Evolutionary conservation across 2,797 vertebrate genomes (phyloP).

Genomic region (Characodon lateralis): DNA sequence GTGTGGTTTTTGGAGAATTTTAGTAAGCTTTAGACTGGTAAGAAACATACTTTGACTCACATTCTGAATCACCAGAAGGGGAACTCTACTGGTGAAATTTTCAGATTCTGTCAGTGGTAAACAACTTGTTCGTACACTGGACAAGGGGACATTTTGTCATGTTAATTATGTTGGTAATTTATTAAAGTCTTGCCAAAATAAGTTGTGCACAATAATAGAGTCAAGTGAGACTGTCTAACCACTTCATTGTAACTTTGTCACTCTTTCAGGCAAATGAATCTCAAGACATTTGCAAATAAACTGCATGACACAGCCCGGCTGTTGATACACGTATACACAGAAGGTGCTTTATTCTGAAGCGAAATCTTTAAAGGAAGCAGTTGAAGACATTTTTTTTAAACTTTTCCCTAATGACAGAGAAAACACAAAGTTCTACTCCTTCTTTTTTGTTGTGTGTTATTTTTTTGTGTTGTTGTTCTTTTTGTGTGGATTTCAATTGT

Average conservation of each 20-base stretch:
- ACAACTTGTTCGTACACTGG: neutral
- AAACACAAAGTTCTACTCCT: neutral
- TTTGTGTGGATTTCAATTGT: neutral
- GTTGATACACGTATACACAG: neutral
- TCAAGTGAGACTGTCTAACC: neutral
- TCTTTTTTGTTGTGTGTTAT: neutral
- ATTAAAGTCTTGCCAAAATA: neutral
- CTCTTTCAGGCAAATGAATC: neutral
- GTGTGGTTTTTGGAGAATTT: slow-evolving; percentile 1
- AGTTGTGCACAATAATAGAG: neutral
- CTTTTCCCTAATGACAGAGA: neutral
- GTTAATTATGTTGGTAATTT: neutral
- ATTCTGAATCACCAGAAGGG: slow-evolving; percentile 5
- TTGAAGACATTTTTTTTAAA: neutral
- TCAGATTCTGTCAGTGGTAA: neutral
- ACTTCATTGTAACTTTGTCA: neutral
- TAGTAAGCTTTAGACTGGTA: slow-evolving; percentile 10
- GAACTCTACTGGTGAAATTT: neutral
- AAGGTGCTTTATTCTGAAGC: neutral
- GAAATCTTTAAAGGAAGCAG: neutral
- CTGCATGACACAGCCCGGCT: neutral
- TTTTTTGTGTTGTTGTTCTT: neutral
- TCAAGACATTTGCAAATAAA: neutral
- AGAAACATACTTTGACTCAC: neutral
- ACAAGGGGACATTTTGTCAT: neutral